Conservation (phyloP, 2,888 invertebrate species). For the Osedax fenrisi region DNA sequence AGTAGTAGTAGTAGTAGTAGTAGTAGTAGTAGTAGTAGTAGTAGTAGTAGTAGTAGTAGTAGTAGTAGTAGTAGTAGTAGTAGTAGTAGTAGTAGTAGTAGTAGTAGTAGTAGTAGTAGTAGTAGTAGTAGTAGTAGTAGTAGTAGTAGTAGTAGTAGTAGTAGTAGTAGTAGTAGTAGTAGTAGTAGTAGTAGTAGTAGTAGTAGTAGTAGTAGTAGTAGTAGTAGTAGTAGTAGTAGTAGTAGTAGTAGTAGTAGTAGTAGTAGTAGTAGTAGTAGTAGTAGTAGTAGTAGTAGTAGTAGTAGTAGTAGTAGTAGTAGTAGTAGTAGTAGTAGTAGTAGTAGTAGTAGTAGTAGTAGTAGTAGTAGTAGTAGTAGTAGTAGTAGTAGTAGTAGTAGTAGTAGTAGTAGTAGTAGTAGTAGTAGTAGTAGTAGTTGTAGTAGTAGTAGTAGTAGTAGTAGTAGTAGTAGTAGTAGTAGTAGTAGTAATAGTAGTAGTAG, state of each 20-base stretch:
- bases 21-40: background rate
- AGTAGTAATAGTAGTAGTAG: background rate
- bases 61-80: background rate
- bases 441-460: background rate
- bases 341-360: background rate
- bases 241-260: background rate
- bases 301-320: background rate
- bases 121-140: background rate
- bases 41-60: background rate
- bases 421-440: background rate
- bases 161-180: background rate
- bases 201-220: background rate
- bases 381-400: background rate
- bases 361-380: background rate
- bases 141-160: background rate
- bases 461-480: background rate
- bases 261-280: background rate
- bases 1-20: background rate
- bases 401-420: background rate
- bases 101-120: background rate
- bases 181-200: background rate
- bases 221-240: background rate
- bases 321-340: background rate
- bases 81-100: background rate
- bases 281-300: background rate